A percentile compares a stretch with the other conserved stretches of the same genome.
Evolutionary conservation across 2,113 vertebrate genomes (phyloP).

Genomic region (Vanacampus margaritifer): DNA sequence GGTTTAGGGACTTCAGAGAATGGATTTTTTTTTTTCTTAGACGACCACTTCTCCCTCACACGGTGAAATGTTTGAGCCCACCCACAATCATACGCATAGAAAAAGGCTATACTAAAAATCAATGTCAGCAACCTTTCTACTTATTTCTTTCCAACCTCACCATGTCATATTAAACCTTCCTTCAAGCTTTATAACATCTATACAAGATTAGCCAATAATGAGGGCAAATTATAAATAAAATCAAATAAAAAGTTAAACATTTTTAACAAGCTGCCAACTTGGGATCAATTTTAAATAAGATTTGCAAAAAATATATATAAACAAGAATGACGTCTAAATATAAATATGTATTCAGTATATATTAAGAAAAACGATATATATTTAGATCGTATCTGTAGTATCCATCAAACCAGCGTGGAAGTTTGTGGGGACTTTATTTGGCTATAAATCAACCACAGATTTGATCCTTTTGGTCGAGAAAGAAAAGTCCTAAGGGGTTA

Average conservation of each 20-base stretch:
- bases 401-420: slow-evolving; percentile 5
- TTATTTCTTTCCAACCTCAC: slow-evolving; percentile 3
- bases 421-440: not conserved
- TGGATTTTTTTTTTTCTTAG: slow-evolving; percentile 51
- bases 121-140: slow-evolving; percentile 46
- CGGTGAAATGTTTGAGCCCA: slow-evolving; percentile 44
- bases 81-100: slow-evolving; percentile 64
- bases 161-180: slow-evolving; percentile 7
- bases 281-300: slow-evolving; percentile 15
- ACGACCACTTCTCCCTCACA: slow-evolving; percentile 32
- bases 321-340: slow-evolving; percentile 1
- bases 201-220: not conserved
- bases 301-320: slow-evolving; percentile 10
- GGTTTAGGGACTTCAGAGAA: slow-evolving; percentile 59
- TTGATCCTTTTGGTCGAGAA: not conserved
- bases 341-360: not conserved
- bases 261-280: slow-evolving; percentile 9
- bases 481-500: slow-evolving; percentile 7
- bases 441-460: not conserved
- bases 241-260: not conserved
- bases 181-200: not conserved
- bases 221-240: not conserved
- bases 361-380: too few species aligned
- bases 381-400: too few species aligned
- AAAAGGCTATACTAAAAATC: slow-evolving; percentile 35